Evolutionary conservation across 2,888 invertebrate genomes (phyloP).

Genomic region (Entomobrya multifasciata): DNA sequence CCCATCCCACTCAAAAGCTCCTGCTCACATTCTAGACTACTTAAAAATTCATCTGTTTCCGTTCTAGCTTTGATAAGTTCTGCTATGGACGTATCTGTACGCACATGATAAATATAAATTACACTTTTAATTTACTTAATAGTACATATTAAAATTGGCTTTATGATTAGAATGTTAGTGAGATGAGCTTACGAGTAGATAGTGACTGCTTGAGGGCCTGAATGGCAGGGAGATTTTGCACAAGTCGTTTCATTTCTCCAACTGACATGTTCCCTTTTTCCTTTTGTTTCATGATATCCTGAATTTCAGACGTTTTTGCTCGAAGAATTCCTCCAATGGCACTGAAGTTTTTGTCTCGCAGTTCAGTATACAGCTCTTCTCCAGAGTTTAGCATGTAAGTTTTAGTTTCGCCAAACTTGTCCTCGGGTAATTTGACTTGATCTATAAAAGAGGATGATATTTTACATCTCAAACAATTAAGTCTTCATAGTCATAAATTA

Average conservation of each 20-base stretch:
- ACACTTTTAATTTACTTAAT: background rate
- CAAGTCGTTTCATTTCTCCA: conserved; percentile 97
- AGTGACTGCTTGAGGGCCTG: conserved; percentile 92
- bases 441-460: conserved; percentile 83
- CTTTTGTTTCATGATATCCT: conserved; percentile 91
- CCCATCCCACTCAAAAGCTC: conserved; percentile 95
- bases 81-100: conserved; percentile 93
- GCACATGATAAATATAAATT: background rate
- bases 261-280: conserved; percentile 89
- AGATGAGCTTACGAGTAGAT: conserved; percentile 84
- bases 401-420: conserved; percentile 89
- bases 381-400: conserved; percentile 92
- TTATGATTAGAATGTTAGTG: no score
- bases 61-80: conserved; percentile 94
- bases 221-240: conserved; percentile 92
- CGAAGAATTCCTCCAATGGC: conserved; percentile 93
- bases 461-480: no score
- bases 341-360: conserved; percentile 96
- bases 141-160: background rate
- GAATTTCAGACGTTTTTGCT: conserved; percentile 92
- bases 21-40: conserved; percentile 91
- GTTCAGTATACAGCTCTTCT: conserved; percentile 93
- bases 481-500: no score
- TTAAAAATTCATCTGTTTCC: conserved; percentile 88
- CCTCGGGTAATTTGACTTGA: conserved; percentile 91